Conservation (phyloP, 1,140 invertebrate species). For the Aphidius gifuensis region DNA sequence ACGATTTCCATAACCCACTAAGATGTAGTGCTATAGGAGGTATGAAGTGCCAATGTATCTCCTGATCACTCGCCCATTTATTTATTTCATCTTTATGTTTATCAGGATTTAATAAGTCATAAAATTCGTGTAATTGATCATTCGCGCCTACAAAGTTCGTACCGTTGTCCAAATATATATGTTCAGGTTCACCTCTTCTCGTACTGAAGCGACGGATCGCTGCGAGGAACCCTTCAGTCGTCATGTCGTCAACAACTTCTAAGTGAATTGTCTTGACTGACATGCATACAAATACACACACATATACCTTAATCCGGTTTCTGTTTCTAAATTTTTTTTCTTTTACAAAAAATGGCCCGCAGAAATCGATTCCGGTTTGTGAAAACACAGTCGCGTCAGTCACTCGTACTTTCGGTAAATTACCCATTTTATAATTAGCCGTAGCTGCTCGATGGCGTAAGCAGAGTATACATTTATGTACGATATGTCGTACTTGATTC, state of each 20-base stretch:
- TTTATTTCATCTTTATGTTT: not conserved
- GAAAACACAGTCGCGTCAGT: not conserved
- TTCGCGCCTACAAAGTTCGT: constrained; percentile 24
- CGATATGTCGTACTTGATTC: constrained; percentile 4
- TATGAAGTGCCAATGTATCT: not conserved
- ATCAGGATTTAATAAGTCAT: not conserved
- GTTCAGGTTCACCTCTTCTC: constrained; percentile 22
- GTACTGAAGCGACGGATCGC: constrained; percentile 34
- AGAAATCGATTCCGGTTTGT: not conserved
- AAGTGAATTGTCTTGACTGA: not conserved
- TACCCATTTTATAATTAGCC: not conserved
- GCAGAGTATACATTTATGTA: not conserved
- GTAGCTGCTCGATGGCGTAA: not conserved
- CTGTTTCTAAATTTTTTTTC: constrained; percentile 6
- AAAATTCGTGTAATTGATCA: constrained; percentile 4
- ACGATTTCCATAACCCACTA: constrained; percentile 34
- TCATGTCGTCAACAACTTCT: constrained; percentile 4
- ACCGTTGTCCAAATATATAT: constrained; percentile 19
- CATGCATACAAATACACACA: constrained; percentile 4
- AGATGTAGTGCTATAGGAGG: constrained; percentile 28
- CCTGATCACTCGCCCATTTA: not conserved
- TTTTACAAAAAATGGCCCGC: constrained; percentile 7
- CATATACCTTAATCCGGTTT: constrained; percentile 1
- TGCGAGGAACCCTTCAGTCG: constrained; percentile 30
- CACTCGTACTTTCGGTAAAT: not conserved